Percentiles rank a stretch among this genome's conserved stretches.
phyloP scores from a whole-genome alignment of 2,797 vertebrate genomes.

The Enteromius fasciolatus region DNA sequence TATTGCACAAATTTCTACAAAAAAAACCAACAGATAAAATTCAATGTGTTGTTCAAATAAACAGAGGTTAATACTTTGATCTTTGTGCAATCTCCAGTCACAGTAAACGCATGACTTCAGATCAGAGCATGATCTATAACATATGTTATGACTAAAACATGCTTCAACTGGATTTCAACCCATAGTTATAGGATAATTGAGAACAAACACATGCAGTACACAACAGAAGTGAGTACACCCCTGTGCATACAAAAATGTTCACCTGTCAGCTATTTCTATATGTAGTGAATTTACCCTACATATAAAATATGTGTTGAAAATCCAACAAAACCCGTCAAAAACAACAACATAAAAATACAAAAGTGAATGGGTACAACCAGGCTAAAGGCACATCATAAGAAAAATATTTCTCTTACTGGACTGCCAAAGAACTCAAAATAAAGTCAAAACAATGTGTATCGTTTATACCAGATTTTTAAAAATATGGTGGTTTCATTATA shows the following conservation, averaged over 20 bases:
- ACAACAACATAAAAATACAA: background rate
- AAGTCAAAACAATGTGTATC: no score
- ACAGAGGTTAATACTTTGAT: slow-evolving; percentile 57
- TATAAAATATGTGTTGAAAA: background rate
- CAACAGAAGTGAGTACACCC: slow-evolving; percentile 18
- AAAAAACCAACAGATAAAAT: slow-evolving; percentile 54
- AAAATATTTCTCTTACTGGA: background rate
- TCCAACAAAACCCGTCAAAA: background rate
- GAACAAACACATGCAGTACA: slow-evolving; percentile 40
- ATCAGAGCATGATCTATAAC: slow-evolving; percentile 55
- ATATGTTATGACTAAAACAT: slow-evolving; percentile 56
- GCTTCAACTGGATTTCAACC: slow-evolving; percentile 52
- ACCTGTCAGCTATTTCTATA: background rate
- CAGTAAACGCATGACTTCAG: slow-evolving; percentile 58
- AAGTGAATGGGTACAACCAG: background rate
- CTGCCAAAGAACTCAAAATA: background rate
- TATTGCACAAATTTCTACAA: slow-evolving; percentile 59
- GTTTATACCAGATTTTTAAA: no score
- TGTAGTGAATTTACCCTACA: background rate
- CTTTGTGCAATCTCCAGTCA: slow-evolving; percentile 58
- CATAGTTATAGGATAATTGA: slow-evolving; percentile 53
- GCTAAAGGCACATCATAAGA: background rate
- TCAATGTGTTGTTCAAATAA: slow-evolving; percentile 55
- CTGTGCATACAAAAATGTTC: background rate
- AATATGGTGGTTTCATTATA: background rate